Evolutionary conservation across 2,888 invertebrate genomes (phyloP), one percentile per base, ranked within the genome.

Genomic region (Drosophila koepferae): DNA sequence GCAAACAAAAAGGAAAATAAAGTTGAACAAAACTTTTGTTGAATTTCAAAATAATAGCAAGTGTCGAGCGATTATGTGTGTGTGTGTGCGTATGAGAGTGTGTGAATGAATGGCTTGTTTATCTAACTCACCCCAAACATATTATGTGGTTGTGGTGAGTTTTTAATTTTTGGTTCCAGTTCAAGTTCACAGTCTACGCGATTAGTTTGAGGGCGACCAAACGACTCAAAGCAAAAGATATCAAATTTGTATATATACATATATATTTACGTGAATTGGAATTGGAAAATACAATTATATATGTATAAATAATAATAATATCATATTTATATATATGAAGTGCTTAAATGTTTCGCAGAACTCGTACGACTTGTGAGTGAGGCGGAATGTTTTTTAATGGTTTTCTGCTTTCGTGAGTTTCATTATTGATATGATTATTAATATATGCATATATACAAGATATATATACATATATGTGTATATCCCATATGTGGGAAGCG

Each of bases 111-210:
- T 64, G n/a, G 53, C 23, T 34, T 61, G 65, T 60, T 81, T 80
- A 74, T 80, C 73, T 70, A 49, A 61, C 79, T 78, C 81, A 80
- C 79, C 79, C 79, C 20, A 23, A 54, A 54, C 54, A 51, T 66
- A 20, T 64, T 56, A 59, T 8, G 8, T 10, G 10, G 41, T 48
- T 62, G 74, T 81, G 79, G 79, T 81, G 79, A 60, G 43, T 71
- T 81, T 49, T 43, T 18, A 10, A 16, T 51, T 76, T 76, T 77
- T 34, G 59, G 34, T 74, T 63, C 53, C 41, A 55, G 56, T 63
- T 74, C 48, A 69, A 59, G 63, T 73, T 68, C 61, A 68, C 43
- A 55, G 43, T 48, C 56, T 54, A 43, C 51, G 14, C 72, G 74
- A 74, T 74, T 63, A 63, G 77, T 75, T 54, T 53, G 40, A 58